Evolutionary conservation across 2,888 invertebrate species (phyloP).

Genomic region (Dexiosoma caninum): DNA sequence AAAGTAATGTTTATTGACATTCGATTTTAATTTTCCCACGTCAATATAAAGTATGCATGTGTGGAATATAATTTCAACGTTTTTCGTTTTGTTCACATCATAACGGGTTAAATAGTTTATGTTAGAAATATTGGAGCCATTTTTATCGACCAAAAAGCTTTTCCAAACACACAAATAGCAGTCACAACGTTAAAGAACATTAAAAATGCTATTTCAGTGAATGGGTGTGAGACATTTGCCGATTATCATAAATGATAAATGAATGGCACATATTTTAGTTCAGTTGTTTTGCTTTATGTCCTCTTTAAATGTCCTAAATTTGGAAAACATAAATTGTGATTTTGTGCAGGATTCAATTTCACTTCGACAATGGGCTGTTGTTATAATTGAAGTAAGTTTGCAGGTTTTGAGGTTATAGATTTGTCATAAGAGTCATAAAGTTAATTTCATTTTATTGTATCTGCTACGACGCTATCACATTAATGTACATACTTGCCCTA

Average conservation of each 20-base stretch:
- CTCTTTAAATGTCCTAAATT: neutral
- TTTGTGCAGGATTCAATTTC: neutral
- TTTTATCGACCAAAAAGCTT: slow-evolving; percentile 8
- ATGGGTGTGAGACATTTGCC: slow-evolving; percentile 46
- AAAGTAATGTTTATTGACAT: too few species aligned
- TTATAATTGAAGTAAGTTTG: too few species aligned
- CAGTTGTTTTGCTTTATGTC: neutral
- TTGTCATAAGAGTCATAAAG: too few species aligned
- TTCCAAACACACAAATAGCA: slow-evolving; percentile 9
- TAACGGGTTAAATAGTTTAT: slow-evolving; percentile 30
- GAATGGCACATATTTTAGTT: slow-evolving; percentile 37
- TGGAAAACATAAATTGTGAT: neutral
- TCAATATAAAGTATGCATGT: too few species aligned
- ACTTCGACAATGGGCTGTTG: neutral
- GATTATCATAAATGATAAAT: slow-evolving; percentile 56
- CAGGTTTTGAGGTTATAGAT: too few species aligned
- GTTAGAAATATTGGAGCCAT: slow-evolving; percentile 50
- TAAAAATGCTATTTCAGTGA: slow-evolving; percentile 7
- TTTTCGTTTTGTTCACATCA: neutral
- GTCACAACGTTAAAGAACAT: neutral
- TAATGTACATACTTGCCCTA: too few species aligned
- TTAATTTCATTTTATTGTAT: too few species aligned
- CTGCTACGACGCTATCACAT: too few species aligned
- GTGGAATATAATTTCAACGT: too few species aligned
- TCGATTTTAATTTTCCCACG: too few species aligned